Percentiles rank a stretch among this genome's conserved stretches.
Evolutionary conservation across 2,888 invertebrate species (phyloP).

Genomic region (Plagiodera versicolora): DNA sequence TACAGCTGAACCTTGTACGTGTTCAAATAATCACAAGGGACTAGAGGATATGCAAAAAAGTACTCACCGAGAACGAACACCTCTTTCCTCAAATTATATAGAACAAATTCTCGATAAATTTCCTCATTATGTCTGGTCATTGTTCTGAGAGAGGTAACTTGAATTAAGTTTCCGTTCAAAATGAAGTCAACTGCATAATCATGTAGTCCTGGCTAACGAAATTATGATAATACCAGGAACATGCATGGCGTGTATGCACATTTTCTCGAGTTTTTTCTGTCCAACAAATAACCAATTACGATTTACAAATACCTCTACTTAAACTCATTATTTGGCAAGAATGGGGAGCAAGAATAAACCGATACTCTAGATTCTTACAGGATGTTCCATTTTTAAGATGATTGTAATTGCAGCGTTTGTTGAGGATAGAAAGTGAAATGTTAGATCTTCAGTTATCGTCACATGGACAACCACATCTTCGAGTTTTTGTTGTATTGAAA

Average conservation of each 20-base stretch:
- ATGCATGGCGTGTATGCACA: conserved; percentile 7
- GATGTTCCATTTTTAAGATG: background rate
- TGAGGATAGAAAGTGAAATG: background rate
- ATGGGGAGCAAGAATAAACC: background rate
- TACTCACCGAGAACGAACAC: no score
- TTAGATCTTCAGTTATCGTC: background rate
- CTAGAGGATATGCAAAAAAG: no score
- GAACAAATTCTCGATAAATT: no score
- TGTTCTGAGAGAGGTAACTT: background rate
- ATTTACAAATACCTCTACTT: conserved; percentile 4
- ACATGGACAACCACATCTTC: background rate
- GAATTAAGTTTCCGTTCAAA: conserved; percentile 1
- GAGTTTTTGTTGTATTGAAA: background rate
- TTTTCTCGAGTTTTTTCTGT: no score
- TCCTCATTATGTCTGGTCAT: no score
- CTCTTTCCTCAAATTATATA: no score
- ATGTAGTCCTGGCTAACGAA: conserved; percentile 3
- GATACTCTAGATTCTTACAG: conserved; percentile 5
- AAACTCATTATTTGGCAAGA: conserved; percentile 11
- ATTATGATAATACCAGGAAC: conserved; percentile 11
- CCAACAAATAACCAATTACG: conserved; percentile 8
- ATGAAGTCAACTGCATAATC: conserved; percentile 5
- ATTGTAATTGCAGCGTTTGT: background rate
- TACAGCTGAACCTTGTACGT: no score
- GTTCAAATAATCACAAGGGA: no score